Evolutionary conservation across 1,140 invertebrate genomes (phyloP).

Genomic region (Trichoplusia ni): DNA sequence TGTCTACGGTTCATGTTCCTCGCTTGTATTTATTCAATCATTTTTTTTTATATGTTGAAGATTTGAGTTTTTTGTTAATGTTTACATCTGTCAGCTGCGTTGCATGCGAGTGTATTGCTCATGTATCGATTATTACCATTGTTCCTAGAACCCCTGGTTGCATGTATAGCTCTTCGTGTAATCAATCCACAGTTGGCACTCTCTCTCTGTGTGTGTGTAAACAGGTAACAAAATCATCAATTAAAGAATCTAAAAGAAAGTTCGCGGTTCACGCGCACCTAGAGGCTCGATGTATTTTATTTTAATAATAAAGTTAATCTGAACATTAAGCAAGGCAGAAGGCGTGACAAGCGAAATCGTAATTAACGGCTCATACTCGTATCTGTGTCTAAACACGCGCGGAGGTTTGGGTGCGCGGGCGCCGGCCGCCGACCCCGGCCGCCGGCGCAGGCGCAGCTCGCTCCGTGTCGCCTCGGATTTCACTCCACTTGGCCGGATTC

Average conservation of each 20-base stretch:
- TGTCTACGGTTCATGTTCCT: conserved; percentile 14
- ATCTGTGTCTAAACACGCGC: conserved; percentile 52
- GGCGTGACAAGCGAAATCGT: conserved; percentile 72
- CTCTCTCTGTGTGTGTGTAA: too few relatives aligned
- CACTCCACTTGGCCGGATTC: conserved; percentile 25
- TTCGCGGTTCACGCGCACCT: conserved; percentile 11
- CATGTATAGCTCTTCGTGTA: too few relatives aligned
- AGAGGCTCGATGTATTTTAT: conserved; percentile 35
- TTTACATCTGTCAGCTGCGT: too few relatives aligned
- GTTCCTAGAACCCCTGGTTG: too few relatives aligned
- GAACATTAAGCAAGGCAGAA: conserved; percentile 69
- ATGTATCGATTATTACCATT: too few relatives aligned
- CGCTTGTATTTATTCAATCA: conserved; percentile 14
- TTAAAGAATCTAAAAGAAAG: conserved; percentile 27
- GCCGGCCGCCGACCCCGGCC: conserved; percentile 40
- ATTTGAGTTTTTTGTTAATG: too few relatives aligned
- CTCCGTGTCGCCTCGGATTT: conserved; percentile 6
- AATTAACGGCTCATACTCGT: conserved; percentile 57
- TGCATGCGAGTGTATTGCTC: too few relatives aligned
- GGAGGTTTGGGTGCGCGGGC: conserved; percentile 31
- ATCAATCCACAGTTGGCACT: too few relatives aligned
- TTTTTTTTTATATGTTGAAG: neutral
- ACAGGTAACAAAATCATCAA: neutral
- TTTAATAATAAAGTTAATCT: conserved; percentile 52
- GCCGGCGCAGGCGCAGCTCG: conserved; percentile 1